Conservation (phyloP, 2,113 vertebrate genomes). For the Forbesichthys agassizii region DNA sequence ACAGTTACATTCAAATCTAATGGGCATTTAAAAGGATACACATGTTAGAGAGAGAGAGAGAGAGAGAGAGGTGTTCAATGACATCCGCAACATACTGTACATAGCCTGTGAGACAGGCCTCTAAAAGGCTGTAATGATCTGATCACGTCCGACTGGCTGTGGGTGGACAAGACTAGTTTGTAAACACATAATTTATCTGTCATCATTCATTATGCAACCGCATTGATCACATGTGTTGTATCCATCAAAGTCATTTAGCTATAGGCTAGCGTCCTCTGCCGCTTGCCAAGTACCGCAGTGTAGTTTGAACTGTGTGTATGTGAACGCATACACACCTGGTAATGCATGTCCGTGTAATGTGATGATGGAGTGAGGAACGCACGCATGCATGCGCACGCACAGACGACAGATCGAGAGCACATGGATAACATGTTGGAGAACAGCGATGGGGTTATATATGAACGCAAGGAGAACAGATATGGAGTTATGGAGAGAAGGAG, state of each 20-base stretch:
- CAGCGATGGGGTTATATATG: no score
- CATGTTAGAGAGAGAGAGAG: not conserved
- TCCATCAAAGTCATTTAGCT: conserved; percentile 31
- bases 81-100: not conserved
- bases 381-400: not conserved
- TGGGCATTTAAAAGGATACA: not conserved
- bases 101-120: conserved; percentile 12
- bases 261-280: not conserved
- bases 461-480: no score
- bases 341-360: no score
- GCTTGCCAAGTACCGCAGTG: not conserved
- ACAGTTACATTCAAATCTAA: not conserved
- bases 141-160: conserved; percentile 30
- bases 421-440: no score
- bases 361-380: no score
- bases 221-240: conserved; percentile 34
- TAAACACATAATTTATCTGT: conserved; percentile 47
- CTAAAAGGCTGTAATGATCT: conserved; percentile 15
- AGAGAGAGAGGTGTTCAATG: not conserved
- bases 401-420: no score
- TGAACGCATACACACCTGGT: not conserved
- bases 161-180: conserved; percentile 35
- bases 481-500: no score
- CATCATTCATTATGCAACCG: conserved; percentile 34
- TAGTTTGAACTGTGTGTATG: not conserved